Conservation (phyloP, 2,888 invertebrate species). For the Heliconius ethilla region DNA sequence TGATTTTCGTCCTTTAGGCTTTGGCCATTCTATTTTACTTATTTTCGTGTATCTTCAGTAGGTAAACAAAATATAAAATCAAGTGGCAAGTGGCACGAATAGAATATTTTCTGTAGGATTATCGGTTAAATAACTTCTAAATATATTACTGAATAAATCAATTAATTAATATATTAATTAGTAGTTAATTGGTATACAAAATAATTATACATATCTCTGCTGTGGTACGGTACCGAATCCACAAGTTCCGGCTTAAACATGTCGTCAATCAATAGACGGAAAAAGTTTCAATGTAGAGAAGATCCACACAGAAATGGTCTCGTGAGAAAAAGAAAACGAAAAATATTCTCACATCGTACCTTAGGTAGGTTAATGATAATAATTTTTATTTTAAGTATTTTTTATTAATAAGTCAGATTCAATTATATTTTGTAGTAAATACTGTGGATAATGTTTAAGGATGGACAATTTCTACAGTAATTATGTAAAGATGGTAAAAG, state of each 20-base stretch:
- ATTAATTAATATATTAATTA: not conserved
- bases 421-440: not conserved
- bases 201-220: not conserved
- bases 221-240: not conserved
- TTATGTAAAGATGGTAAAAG: not conserved
- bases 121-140: not conserved
- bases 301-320: not conserved
- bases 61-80: not conserved
- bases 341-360: not conserved
- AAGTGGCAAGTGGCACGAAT: not conserved
- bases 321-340: slow-evolving; percentile 1
- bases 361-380: too few species aligned
- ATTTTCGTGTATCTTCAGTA: not conserved
- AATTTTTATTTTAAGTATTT: not conserved
- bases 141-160: not conserved
- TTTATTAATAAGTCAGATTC: not conserved
- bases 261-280: not conserved
- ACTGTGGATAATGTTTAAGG: not conserved
- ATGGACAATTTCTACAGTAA: not conserved
- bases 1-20: not conserved
- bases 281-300: not conserved
- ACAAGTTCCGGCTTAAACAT: not conserved
- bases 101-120: not conserved
- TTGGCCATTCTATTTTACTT: not conserved
- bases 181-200: not conserved